A percentile compares a stretch with the other conserved stretches of the same genome.
phyloP scores from a whole-genome alignment of 2,113 vertebrate species.

The Thomomys bottae region DNA sequence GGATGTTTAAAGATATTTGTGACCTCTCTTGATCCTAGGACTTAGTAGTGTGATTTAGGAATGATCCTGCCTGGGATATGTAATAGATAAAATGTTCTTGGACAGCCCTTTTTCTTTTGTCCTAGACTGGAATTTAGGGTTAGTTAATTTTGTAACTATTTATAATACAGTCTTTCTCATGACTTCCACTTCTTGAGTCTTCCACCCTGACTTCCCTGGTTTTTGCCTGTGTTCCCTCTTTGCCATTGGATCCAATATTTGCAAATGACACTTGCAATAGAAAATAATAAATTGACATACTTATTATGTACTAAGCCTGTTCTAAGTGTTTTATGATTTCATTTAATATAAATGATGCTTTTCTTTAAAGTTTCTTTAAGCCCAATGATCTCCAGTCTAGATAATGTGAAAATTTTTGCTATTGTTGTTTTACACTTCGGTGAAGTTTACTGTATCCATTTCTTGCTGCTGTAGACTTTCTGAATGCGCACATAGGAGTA shows the following conservation, averaged over 20 bases:
- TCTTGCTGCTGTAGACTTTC: neutral
- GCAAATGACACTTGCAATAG: neutral
- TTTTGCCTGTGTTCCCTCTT: neutral
- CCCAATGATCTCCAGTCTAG: conserved; percentile 3
- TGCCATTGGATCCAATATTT: neutral
- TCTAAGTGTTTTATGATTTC: conserved; percentile 21
- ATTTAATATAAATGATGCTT: conserved; percentile 14
- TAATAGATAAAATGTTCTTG: neutral
- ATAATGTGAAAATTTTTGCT: conserved; percentile 43
- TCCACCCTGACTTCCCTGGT: neutral
- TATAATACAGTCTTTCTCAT: neutral
- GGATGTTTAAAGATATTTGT: neutral
- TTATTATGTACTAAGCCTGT: neutral
- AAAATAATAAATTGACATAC: neutral
- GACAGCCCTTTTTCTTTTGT: neutral
- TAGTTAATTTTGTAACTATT: conserved; percentile 36
- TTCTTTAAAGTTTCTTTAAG: neutral
- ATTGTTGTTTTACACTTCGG: conserved; percentile 1
- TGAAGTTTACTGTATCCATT: neutral
- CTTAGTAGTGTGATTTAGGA: neutral
- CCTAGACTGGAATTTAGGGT: conserved; percentile 27
- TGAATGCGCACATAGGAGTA: neutral
- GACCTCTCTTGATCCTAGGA: neutral
- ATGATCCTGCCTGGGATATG: neutral
- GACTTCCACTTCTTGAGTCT: neutral